phyloP scores from a whole-genome alignment of 2,888 invertebrate species.

The Drosophila atripex region DNA sequence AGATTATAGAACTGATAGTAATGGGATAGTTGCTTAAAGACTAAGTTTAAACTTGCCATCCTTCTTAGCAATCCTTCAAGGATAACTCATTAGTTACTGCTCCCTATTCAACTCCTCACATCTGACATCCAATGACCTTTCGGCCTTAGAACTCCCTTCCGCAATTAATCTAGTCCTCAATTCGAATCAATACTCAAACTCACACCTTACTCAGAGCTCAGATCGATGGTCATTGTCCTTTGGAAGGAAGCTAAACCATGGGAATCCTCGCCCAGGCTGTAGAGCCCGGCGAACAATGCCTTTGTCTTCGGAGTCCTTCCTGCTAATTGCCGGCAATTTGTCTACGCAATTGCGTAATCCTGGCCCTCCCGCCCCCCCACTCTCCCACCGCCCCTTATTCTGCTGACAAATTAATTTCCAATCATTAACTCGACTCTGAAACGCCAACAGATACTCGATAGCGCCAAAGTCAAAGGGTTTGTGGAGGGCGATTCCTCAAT shows the following conservation, averaged over 20 bases:
- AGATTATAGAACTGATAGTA: not conserved
- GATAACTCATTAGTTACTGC: not conserved
- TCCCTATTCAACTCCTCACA: not conserved
- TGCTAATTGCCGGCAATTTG: slow-evolving; percentile 69
- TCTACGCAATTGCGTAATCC: slow-evolving; percentile 47
- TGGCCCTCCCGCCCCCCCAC: slow-evolving; percentile 25
- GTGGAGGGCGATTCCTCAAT: slow-evolving; percentile 23
- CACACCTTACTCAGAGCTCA: slow-evolving; percentile 25
- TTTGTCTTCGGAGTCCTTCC: slow-evolving; percentile 28
- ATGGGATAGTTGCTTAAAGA: not conserved
- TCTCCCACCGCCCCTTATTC: not conserved
- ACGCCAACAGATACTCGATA: slow-evolving; percentile 34
- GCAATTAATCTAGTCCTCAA: slow-evolving; percentile 27
- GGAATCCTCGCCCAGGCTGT: slow-evolving; percentile 21
- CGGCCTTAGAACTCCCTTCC: not conserved
- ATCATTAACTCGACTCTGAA: slow-evolving; percentile 67
- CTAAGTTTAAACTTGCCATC: not conserved
- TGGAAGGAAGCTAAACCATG: slow-evolving; percentile 13
- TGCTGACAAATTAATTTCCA: slow-evolving; percentile 70
- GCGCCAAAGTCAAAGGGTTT: slow-evolving; percentile 20
- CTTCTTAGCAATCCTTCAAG: not conserved
- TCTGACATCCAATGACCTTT: not conserved
- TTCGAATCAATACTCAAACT: slow-evolving; percentile 31
- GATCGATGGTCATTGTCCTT: slow-evolving; percentile 41
- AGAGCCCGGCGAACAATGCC: slow-evolving; percentile 50